Evolutionary conservation across 2,888 invertebrate genomes (phyloP), one percentile per base, ranked within the genome.

Genomic region (Eristalis intricaria): DNA sequence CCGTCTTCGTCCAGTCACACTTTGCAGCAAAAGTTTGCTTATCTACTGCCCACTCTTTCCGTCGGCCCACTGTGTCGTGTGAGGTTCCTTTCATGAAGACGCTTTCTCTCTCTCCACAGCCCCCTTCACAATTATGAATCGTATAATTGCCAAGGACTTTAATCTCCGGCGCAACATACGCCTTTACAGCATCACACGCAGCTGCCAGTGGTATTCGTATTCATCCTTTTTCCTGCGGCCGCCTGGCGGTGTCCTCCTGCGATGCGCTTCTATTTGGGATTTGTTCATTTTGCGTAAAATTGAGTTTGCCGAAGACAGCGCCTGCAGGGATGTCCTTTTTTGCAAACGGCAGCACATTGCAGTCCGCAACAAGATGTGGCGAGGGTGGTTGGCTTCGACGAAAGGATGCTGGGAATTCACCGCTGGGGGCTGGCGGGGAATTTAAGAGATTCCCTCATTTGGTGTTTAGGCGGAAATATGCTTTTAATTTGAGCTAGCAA

Each of bases 211-310:
- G 32, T 10, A 50, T 4, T 50, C 19, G 50, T 50, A 19, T 50
- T 19, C 50, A 50, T 50, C 50, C 50, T n/a, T 50, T n/a, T 19
- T 50, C 50, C 50, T 38, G 38, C 38, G 38, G 38, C 38, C 38
- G 38, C 38, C 11, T 19, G 19, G 19, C 19, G 38, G 35, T 43
- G 23, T 7, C 60, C 32, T 60, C 58, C 8, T 32, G 29, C 60
- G 69, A 75, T 79, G 71, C 84, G 10, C 73, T 58, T 58, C 66
- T 35, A 85, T 56, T 65, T n/a, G 63, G 71, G 76, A 90, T 91
- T 91, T 91, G 90, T 89, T 90, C 91, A 90, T 90, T 89, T 90
- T 90, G 91, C 91, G 91, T 90, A 90, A 91, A 91, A 91, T 91
- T 91, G 90, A 91, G 90, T 90, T 91, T 91, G 89, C 89, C 89